Evolutionary conservation across 2,113 vertebrate species (phyloP).

Genomic region (Anser cygnoides): DNA sequence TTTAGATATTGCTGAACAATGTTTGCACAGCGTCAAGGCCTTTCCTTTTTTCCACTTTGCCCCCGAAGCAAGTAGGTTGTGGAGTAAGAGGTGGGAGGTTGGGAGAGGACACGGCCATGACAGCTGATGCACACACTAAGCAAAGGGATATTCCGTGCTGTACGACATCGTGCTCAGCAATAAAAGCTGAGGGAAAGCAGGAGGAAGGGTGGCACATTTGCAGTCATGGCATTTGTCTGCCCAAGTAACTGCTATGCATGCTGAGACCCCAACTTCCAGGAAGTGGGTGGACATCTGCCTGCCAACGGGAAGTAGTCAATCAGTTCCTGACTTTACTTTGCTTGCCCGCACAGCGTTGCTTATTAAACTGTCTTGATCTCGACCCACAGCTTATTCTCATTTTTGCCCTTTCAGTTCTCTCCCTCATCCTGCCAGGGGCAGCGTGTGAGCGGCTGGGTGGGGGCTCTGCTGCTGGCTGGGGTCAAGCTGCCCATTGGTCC

Average conservation of each 20-base stretch:
- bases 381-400: not conserved
- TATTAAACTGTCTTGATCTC: not conserved
- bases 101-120: not conserved
- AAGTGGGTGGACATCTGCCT: not conserved
- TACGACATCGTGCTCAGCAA: not conserved
- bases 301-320: not conserved
- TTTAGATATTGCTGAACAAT: not conserved
- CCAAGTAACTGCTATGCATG: not conserved
- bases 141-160: not conserved
- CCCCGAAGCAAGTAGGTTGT: too few species aligned
- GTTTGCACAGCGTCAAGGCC: not conserved
- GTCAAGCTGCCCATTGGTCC: not conserved
- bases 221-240: not conserved
- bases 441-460: rapidly evolving
- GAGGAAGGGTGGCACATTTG: not conserved
- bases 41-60: not conserved
- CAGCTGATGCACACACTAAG: not conserved
- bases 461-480: not conserved
- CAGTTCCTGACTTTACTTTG: not conserved
- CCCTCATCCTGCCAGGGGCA: not conserved
- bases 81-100: not conserved
- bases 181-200: not conserved
- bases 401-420: not conserved
- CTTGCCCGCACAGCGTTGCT: not conserved
- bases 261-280: not conserved